Conservation (phyloP, 64 coral and sea anemone genomes). For the Hydrozoanthus tunicans region DNA sequence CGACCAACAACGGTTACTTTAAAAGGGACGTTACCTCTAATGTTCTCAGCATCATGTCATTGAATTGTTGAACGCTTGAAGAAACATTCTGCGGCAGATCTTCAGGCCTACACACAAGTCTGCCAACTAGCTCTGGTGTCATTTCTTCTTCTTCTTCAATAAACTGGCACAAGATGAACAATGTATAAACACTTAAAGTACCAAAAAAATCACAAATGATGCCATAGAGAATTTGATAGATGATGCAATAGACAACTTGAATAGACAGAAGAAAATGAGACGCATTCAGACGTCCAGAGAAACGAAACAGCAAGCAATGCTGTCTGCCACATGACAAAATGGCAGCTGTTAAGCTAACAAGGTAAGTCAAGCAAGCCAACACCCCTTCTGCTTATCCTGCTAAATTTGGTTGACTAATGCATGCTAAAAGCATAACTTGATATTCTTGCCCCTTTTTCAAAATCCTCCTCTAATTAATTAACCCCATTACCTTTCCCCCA, state of each 20-base stretch:
- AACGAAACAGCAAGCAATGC: too few species aligned
- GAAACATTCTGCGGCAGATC: conserved; percentile 82
- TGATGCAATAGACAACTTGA: too few species aligned
- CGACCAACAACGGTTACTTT: too few species aligned
- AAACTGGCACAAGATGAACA: conserved; percentile 25
- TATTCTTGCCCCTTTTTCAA: background rate
- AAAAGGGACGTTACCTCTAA: conserved; percentile 62
- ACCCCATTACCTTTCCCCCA: background rate
- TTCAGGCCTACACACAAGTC: conserved; percentile 91
- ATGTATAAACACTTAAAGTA: too few species aligned
- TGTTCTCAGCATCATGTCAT: conserved; percentile 86
- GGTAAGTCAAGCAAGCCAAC: background rate
- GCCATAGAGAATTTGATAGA: too few species aligned
- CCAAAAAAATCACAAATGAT: too few species aligned
- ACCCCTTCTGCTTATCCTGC: background rate
- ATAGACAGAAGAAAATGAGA: too few species aligned
- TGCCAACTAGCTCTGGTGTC: conserved; percentile 68
- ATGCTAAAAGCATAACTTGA: too few species aligned
- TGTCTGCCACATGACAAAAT: too few species aligned
- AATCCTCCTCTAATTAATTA: background rate
- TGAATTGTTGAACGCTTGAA: conserved; percentile 77
- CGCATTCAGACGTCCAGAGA: too few species aligned
- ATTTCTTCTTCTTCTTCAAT: conserved; percentile 87
- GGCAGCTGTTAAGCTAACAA: too few species aligned
- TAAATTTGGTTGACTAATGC: background rate